Percentiles rank a stretch among this genome's conserved stretches.
Evolutionary conservation across 2,113 vertebrate species (phyloP).

Genomic region (Egretta garzetta): DNA sequence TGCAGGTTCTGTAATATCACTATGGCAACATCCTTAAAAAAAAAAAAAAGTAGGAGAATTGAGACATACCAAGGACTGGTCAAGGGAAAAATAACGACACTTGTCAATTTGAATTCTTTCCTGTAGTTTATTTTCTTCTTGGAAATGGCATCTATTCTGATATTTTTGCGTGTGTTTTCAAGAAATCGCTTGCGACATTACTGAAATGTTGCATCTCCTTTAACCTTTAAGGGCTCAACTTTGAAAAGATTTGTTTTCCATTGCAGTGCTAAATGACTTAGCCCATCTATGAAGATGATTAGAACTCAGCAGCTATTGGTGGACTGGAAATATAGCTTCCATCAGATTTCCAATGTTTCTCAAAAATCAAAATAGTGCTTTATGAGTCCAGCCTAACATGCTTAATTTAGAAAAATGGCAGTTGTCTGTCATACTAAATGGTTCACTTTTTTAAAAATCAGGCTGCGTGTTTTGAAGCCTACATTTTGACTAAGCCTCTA

Average conservation of each 20-base stretch:
- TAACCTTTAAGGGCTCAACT: slow-evolving; percentile 44
- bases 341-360: not conserved
- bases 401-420: slow-evolving; percentile 20
- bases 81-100: slow-evolving; percentile 58
- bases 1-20: slow-evolving; percentile 36
- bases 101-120: slow-evolving; percentile 58
- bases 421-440: not conserved
- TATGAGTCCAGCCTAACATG: not conserved
- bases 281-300: not conserved
- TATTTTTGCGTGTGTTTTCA: slow-evolving; percentile 13
- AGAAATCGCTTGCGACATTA: not conserved
- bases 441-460: not conserved
- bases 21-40: slow-evolving; percentile 36
- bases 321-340: not conserved
- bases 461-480: not conserved
- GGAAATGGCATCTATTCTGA: slow-evolving; percentile 8
- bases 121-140: slow-evolving; percentile 48
- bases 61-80: slow-evolving; percentile 45
- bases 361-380: not conserved
- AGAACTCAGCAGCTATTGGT: not conserved
- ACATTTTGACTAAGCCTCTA: not conserved
- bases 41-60: slow-evolving; percentile 10
- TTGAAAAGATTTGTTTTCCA: slow-evolving; percentile 10
- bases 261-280: not conserved
- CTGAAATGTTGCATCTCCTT: slow-evolving; percentile 24